A percentile compares a stretch with the other conserved stretches of the same genome.
Evolutionary conservation across 2,888 invertebrate species (phyloP).

Genomic region (Tiliacea citrago): DNA sequence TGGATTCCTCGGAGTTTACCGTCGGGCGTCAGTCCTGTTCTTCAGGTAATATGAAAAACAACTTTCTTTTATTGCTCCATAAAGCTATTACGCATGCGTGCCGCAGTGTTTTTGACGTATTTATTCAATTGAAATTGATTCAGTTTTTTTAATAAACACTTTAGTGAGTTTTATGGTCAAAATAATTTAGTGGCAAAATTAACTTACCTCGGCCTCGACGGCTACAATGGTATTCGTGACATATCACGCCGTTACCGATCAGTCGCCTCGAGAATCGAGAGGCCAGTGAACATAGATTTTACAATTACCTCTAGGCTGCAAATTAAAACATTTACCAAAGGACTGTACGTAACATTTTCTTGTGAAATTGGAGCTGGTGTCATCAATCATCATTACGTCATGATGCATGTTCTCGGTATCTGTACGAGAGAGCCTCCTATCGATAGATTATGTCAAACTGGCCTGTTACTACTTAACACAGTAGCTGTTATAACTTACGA

Average conservation of each 20-base stretch:
- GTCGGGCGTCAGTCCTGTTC: slow-evolving; percentile 92
- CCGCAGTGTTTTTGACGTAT: slow-evolving; percentile 10
- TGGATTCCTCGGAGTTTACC: slow-evolving; percentile 92
- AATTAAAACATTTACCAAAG: slow-evolving; percentile 41
- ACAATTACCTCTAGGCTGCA: slow-evolving; percentile 40
- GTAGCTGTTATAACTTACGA: neutral
- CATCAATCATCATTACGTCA: slow-evolving; percentile 50
- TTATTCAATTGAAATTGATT: slow-evolving; percentile 29
- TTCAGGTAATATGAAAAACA: slow-evolving; percentile 87
- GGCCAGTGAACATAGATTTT: slow-evolving; percentile 39
- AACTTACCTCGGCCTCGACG: slow-evolving; percentile 37
- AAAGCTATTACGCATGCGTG: neutral
- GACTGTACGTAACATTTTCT: slow-evolving; percentile 33
- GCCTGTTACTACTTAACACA: neutral
- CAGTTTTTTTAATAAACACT: slow-evolving; percentile 5
- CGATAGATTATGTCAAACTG: slow-evolving; percentile 1
- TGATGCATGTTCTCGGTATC: slow-evolving; percentile 4
- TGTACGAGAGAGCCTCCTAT: slow-evolving; percentile 1
- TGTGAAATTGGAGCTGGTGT: slow-evolving; percentile 32
- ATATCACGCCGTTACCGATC: slow-evolving; percentile 57
- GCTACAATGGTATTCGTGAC: slow-evolving; percentile 53
- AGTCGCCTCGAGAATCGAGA: slow-evolving; percentile 43
- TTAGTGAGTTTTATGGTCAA: slow-evolving; percentile 6
- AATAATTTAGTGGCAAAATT: slow-evolving; percentile 23
- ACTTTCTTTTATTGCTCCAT: slow-evolving; percentile 52